A percentile compares a stretch with the other conserved stretches of the same genome.
phyloP scores from a whole-genome alignment of 2,888 invertebrate genomes.

The Caenorhabditis macrosperma region DNA sequence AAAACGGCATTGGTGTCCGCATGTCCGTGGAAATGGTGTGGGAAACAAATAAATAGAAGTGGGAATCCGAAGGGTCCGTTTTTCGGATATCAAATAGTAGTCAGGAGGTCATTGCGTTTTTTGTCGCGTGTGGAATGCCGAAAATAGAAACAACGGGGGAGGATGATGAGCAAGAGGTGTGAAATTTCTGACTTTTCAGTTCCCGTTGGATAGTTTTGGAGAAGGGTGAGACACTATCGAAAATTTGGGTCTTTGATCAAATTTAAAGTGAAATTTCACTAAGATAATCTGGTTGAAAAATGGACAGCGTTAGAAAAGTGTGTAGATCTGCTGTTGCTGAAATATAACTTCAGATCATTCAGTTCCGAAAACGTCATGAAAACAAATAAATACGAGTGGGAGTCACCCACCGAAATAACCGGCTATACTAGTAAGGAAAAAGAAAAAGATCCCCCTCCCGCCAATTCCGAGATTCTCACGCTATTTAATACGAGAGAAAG shows the following conservation, averaged over 20 bases:
- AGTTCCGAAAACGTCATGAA: not conserved
- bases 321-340: no score
- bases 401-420: constrained; percentile 13
- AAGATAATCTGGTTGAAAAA: no score
- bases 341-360: not conserved
- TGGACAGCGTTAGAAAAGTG: no score
- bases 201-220: no score
- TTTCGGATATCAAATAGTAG: constrained; percentile 1
- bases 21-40: constrained; percentile 26
- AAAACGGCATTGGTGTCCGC: not conserved
- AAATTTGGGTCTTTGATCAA: no score
- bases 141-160: not conserved
- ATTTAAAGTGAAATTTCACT: no score
- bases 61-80: constrained; percentile 23
- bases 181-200: no score
- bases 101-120: not conserved
- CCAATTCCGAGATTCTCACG: constrained; percentile 23
- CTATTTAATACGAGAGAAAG: constrained; percentile 41
- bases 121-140: no score
- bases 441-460: not conserved
- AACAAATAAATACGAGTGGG: constrained; percentile 1
- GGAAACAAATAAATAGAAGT: constrained; percentile 50
- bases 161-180: no score
- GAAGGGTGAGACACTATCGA: no score
- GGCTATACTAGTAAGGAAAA: constrained; percentile 18